Conservation (phyloP, 2,113 vertebrate genomes). For the Syrmaticus mikado region DNA sequence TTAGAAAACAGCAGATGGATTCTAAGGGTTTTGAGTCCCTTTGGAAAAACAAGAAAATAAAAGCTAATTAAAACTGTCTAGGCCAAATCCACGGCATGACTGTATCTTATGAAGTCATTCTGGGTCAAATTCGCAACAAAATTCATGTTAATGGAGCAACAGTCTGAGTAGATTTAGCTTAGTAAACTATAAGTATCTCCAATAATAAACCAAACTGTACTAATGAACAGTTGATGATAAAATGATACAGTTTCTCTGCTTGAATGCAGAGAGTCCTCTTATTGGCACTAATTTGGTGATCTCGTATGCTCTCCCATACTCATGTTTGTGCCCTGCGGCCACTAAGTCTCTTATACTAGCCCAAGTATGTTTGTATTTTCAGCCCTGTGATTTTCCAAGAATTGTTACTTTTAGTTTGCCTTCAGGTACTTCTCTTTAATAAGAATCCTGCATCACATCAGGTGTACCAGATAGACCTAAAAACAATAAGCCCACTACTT, state of each 20-base stretch:
- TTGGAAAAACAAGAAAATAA: neutral
- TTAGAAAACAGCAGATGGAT: constrained; percentile 20
- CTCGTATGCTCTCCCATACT: neutral
- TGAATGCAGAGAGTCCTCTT: neutral
- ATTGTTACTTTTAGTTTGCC: neutral
- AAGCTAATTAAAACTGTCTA: neutral
- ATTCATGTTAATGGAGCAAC: neutral
- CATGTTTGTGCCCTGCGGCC: neutral
- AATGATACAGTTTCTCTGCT: neutral
- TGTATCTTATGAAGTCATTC: neutral
- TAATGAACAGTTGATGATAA: neutral
- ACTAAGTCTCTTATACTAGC: neutral
- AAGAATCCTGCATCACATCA: neutral
- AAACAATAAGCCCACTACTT: neutral
- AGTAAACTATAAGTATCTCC: neutral
- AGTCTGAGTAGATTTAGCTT: neutral
- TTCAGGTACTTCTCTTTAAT: neutral
- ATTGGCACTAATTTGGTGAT: neutral
- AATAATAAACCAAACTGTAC: neutral
- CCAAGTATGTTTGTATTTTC: neutral
- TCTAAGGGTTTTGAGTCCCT: neutral
- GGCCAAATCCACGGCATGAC: neutral
- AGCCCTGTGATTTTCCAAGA: neutral
- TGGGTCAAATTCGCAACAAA: neutral
- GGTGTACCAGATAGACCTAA: neutral